Conservation (phyloP, 2,113 vertebrate genomes). For the Pyrgilauda ruficollis region DNA sequence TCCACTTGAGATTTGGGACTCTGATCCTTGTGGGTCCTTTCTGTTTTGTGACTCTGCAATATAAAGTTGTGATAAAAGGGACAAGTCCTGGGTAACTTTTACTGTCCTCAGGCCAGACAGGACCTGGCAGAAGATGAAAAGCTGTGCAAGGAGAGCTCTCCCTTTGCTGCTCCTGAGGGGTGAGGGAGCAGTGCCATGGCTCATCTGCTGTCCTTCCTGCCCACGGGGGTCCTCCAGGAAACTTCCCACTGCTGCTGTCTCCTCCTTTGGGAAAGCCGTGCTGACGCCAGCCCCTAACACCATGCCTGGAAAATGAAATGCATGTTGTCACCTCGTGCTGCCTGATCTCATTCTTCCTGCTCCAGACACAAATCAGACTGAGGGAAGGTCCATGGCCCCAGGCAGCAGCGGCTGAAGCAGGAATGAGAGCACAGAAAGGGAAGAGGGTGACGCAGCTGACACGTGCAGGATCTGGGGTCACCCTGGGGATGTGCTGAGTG, state of each 20-base stretch:
- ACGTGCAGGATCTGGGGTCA: neutral
- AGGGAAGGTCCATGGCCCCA: neutral
- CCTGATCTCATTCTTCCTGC: neutral
- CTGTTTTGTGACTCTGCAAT: neutral
- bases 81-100: neutral
- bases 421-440: neutral
- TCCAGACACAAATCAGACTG: neutral
- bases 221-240: neutral
- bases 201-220: neutral
- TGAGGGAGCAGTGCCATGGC: neutral
- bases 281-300: accelerated
- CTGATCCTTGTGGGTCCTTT: neutral
- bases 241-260: neutral
- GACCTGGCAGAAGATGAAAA: constrained; percentile 9
- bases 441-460: neutral
- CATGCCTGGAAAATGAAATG: neutral
- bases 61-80: neutral
- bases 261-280: neutral
- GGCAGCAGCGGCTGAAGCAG: neutral
- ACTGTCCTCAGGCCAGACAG: neutral
- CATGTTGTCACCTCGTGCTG: neutral
- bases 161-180: neutral
- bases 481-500: neutral
- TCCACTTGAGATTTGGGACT: neutral
- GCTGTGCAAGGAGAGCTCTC: neutral